Base-by-base conservation (phyloP, 2,797 vertebrate species). In the Numenius phaeopus region DNA sequence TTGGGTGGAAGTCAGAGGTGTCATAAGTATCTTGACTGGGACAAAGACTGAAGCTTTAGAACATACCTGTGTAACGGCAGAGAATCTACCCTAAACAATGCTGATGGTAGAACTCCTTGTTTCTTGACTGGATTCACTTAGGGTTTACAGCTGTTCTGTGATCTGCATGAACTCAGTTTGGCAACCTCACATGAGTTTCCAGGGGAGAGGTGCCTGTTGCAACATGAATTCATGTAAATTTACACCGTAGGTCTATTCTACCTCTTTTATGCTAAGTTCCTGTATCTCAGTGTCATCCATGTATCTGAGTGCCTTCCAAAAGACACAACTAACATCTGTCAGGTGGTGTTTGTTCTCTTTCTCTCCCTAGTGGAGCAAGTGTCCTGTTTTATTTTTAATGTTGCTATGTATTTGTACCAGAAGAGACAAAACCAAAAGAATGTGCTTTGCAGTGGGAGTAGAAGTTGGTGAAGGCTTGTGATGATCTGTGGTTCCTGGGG, bases 311-410 rank as follows among this genome's bases (percentile, higher is more conserved):
- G 72, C 64, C 79, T 88, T 50, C 85, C 91, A 95, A 80, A 69
- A 78, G 69, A 96, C 26, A 78, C 34, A 83, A 32, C 57, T 67
- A 91, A 95, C 91, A 95, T 95, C 94, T 96, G 94, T 94, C 76
- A 95, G 91, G 83, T 96, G 82, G 46, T 95, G 71, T 66, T 89
- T 71, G n/a, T 94, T 92, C 84, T 85, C 34, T 85, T 86, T 71
- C 78, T 67, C 59, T 96, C 69, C 52, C 37, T 65, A 46, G 46
- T 87, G 90, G 44, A 89, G 75, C 47, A 83, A 94, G 57, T 91
- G 67, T 73, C 83, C 59, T 87, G 52, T 55, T 87, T 75, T 88
- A 67, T 83, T 92, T 86, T 85, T 88, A 65, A 62, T 67, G 39
- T 83, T 94, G 55, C 71, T 52, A 54, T 64, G 39, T 71, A 77